Conservation (phyloP, 2,888 invertebrate species). For the Thereva unica region DNA sequence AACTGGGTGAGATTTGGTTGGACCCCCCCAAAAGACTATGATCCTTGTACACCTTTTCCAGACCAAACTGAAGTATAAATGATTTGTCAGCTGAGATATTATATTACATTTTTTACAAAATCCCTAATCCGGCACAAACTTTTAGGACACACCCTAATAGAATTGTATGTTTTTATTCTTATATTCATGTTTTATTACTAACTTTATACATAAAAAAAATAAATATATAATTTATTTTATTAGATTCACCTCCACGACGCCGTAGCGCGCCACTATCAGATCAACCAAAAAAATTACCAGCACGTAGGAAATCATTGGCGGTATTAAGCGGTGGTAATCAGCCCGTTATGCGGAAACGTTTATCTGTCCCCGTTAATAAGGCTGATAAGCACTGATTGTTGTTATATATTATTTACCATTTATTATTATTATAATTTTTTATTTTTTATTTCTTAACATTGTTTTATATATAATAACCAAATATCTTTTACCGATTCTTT, state of each 20-base stretch:
- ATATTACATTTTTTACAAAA: no score
- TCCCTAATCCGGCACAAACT: no score
- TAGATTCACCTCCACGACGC: conserved; percentile 42
- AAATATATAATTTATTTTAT: neutral
- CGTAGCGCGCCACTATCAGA: conserved; percentile 41
- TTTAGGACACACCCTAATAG: no score
- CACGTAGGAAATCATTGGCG: conserved; percentile 58
- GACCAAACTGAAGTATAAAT: no score
- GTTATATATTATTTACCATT: conserved; percentile 2
- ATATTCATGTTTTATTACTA: neutral
- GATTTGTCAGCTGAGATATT: no score
- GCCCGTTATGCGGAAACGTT: conserved; percentile 56
- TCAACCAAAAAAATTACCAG: conserved; percentile 48
- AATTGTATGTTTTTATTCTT: neutral
- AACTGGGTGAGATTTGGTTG: no score
- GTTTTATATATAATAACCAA: no score
- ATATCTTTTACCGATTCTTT: no score
- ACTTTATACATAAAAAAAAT: conserved; percentile 5
- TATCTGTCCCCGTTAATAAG: conserved; percentile 60
- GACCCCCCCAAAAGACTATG: no score
- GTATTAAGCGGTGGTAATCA: conserved; percentile 41
- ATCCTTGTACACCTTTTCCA: no score
- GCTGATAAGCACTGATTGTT: conserved; percentile 52
- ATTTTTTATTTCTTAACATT: no score
- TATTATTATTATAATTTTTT: no score